phyloP scores from a whole-genome alignment of 1,140 invertebrate genomes.

The Musca vetustissima region DNA sequence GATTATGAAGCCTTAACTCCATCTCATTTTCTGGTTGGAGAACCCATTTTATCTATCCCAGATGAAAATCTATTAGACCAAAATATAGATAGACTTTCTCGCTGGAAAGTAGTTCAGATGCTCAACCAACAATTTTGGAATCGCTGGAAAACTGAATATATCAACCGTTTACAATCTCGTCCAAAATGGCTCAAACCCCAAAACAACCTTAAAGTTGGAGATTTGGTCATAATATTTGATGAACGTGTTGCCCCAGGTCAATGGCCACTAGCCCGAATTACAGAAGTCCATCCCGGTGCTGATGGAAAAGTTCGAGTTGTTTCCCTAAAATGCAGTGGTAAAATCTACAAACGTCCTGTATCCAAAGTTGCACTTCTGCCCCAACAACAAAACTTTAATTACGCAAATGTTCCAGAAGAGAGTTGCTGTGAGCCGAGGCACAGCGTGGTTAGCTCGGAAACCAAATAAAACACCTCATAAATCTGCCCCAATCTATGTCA shows the following conservation, averaged over 20 bases:
- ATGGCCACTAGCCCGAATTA: neutral
- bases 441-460: too few species aligned
- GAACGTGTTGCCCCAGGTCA: neutral
- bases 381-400: too few species aligned
- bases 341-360: too few species aligned
- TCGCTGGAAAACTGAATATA: neutral
- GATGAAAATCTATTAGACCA: constrained; percentile 18
- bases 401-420: too few species aligned
- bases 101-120: constrained; percentile 33
- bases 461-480: too few species aligned
- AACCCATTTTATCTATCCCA: constrained; percentile 32
- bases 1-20: constrained; percentile 44
- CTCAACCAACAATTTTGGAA: constrained; percentile 36
- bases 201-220: neutral
- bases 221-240: neutral
- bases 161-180: neutral
- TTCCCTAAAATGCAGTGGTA: too few species aligned
- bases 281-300: neutral
- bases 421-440: too few species aligned
- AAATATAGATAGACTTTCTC: constrained; percentile 20
- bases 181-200: neutral
- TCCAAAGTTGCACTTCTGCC: too few species aligned
- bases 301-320: neutral
- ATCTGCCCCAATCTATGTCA: too few species aligned
- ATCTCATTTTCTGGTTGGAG: constrained; percentile 52